A percentile compares a stretch with the other conserved stretches of the same genome.
Evolutionary conservation across 2,797 vertebrate species (phyloP).

Genomic region (Cynopterus sphinx): DNA sequence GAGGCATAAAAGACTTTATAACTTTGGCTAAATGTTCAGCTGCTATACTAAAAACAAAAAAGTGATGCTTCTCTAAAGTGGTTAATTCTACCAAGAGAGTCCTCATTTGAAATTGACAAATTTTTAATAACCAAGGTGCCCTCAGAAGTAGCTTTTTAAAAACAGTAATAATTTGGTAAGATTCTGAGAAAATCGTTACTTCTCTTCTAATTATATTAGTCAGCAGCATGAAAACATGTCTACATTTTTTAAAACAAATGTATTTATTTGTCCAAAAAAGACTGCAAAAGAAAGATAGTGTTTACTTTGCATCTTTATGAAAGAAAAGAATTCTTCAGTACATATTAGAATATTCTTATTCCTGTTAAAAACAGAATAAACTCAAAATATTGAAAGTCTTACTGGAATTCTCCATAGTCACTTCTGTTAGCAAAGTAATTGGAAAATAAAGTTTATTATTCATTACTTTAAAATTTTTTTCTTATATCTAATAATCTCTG

Average conservation of each 20-base stretch:
- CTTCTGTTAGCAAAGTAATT: neutral
- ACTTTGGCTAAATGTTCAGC: neutral
- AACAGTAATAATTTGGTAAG: neutral
- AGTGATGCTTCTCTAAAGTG: neutral
- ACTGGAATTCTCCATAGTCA: neutral
- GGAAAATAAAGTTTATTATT: neutral
- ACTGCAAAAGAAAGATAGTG: neutral
- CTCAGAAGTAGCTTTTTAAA: neutral
- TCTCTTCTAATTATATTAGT: neutral
- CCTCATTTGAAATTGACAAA: neutral
- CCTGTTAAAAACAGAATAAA: neutral
- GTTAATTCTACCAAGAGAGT: neutral
- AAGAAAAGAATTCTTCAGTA: conserved; percentile 22
- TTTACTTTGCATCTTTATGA: neutral
- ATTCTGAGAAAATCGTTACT: neutral
- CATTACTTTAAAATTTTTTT: neutral
- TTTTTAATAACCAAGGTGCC: neutral
- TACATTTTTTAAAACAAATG: neutral
- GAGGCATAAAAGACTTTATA: neutral
- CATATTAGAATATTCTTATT: neutral
- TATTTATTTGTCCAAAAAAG: neutral
- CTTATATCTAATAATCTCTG: neutral
- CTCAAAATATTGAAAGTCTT: neutral
- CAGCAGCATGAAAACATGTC: neutral
- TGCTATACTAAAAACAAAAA: neutral